Base-by-base conservation (phyloP, 2,888 invertebrate genomes). In the Caenorhabditis zanzibari region DNA sequence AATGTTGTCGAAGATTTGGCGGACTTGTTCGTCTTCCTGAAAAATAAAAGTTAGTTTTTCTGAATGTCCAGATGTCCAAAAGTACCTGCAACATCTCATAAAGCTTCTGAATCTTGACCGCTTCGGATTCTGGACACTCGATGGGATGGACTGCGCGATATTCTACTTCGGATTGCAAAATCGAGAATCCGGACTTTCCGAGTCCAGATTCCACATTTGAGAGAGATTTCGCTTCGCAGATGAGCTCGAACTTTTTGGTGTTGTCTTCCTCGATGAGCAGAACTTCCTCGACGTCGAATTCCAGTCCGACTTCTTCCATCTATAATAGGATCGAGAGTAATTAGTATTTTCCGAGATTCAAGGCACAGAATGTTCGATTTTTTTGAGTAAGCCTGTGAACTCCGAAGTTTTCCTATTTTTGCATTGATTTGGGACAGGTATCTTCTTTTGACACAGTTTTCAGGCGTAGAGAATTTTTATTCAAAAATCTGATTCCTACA, bases 281-380 rank as follows among this genome's bases (percentile, higher is more conserved):
- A 22, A 89, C 88, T 59, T 89, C 90, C 79, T 91, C 91, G n/a
- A 89, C 90, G 54, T 91, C 91, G 38, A 89, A 59, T 66, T 91
- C 91, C n/a, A 91, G 88, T 2, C 86, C 90, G 44, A 86, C 75
- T 76, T 91, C 90, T 82, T 90, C 90, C 76, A 88, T 86, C 88
- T 88, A 66, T 32, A 85, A 54, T n/a, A 10, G 24, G 6, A 69
- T 35, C 10, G 38, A 38, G 38, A 38, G 10, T 10, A 38, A 38
- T 10, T 6, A 38, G 12, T 32, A n/a, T n/a, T n/a, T n/a, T n/a
- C n/a, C n/a, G n/a, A n/a, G n/a, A n/a, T n/a, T n/a, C n/a, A n/a
- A n/a, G n/a, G n/a, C n/a, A n/a, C n/a, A n/a, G n/a, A n/a, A n/a
- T n/a, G n/a, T n/a, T n/a, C n/a, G n/a, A n/a, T n/a, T n/a, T n/a